phyloP scores from a whole-genome alignment of 2,797 vertebrate genomes.

The Sebastes itinus region DNA sequence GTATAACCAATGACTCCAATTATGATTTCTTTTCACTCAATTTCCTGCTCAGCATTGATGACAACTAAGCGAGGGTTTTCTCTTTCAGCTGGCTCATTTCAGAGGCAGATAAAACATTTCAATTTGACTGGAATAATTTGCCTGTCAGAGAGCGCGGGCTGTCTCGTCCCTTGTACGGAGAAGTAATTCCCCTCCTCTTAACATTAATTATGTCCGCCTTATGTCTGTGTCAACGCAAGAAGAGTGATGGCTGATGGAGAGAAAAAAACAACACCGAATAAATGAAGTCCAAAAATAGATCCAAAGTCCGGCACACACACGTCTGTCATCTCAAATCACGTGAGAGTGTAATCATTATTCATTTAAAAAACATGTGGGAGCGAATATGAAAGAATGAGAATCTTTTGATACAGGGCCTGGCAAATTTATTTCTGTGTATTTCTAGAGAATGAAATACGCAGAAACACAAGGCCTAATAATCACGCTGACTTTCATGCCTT shows the following conservation, averaged over 20 bases:
- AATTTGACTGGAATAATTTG: slow-evolving; percentile 37
- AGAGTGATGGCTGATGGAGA: slow-evolving; percentile 32
- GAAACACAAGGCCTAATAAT: slow-evolving; percentile 29
- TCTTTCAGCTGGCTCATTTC: slow-evolving; percentile 8
- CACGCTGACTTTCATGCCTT: slow-evolving; percentile 19
- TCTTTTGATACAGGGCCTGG: slow-evolving; percentile 4
- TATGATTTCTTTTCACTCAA: background rate
- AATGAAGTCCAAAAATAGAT: slow-evolving; percentile 47
- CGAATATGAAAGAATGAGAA: slow-evolving; percentile 7
- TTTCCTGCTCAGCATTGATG: slow-evolving; percentile 2
- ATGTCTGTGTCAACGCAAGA: slow-evolving; percentile 42
- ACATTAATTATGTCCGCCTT: slow-evolving; percentile 37
- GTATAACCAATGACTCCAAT: background rate
- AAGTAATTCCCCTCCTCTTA: slow-evolving; percentile 30
- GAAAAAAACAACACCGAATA: background rate
- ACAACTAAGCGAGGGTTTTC: background rate
- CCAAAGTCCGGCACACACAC: background rate
- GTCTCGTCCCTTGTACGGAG: slow-evolving; percentile 6
- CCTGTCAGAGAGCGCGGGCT: slow-evolving; percentile 8
- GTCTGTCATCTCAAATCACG: slow-evolving; percentile 23
- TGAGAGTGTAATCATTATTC: slow-evolving; percentile 44
- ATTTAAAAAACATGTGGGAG: slow-evolving; percentile 32
- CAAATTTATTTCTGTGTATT: slow-evolving; percentile 15
- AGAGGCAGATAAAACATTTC: slow-evolving; percentile 33
- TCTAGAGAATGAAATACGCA: background rate